These are phyloP conservation scores for Macrosiphum euphorbiae DNA, from an alignment of 2,888 invertebrate genomes.

Conservation along the genomic window DNA sequence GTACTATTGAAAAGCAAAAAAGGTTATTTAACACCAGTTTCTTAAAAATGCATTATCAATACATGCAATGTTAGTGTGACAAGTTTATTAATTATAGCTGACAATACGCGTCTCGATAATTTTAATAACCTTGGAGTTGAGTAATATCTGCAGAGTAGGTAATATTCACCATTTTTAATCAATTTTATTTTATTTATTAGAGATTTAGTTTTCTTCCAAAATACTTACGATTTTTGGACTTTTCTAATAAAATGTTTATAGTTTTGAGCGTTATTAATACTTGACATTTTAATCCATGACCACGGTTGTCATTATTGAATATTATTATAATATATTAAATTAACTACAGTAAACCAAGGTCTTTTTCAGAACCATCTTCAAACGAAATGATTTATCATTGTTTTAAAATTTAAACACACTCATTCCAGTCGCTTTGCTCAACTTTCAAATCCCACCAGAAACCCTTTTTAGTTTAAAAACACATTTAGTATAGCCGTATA, in stretches of 20 bases:
- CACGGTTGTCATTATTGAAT: background rate
- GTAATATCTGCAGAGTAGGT: background rate
- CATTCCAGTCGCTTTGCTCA: background rate
- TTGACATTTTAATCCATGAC: background rate
- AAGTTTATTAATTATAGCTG: background rate
- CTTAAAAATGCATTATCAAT: background rate
- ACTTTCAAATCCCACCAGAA: background rate
- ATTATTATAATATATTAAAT: background rate
- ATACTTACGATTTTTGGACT: background rate
- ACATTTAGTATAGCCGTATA: background rate
- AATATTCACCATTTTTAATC: background rate
- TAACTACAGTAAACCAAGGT: background rate
- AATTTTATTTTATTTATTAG: background rate
- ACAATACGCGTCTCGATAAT: background rate
- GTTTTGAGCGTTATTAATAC: background rate
- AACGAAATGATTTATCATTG: background rate
- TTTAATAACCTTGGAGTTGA: background rate
- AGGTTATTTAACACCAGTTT: background rate
- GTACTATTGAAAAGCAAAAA: background rate
- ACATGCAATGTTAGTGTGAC: background rate
- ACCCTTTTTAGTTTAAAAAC: background rate
- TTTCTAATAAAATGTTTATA: background rate
- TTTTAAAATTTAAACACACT: conserved; percentile 21
- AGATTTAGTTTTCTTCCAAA: background rate
- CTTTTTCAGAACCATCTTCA: background rate